Evolutionary conservation across 2,113 vertebrate genomes (phyloP).

Genomic region (Poeciliopsis occidentalis): DNA sequence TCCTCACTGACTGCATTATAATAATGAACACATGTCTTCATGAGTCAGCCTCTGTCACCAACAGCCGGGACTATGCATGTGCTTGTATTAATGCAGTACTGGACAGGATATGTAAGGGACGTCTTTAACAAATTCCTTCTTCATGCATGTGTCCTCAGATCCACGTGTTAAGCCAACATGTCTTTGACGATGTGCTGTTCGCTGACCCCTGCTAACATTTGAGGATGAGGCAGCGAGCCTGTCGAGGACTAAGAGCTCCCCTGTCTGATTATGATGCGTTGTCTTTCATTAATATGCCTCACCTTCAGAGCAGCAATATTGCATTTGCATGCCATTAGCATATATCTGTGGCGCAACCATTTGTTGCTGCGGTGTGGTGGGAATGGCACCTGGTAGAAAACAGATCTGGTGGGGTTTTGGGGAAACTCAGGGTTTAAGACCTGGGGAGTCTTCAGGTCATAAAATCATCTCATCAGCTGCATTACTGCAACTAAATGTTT

Average conservation of each 20-base stretch:
- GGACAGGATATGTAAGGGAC: slow-evolving; percentile 22
- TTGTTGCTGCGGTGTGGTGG: slow-evolving; percentile 28
- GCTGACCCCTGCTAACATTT: slow-evolving; percentile 57
- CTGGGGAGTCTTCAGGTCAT: not conserved
- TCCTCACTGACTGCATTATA: slow-evolving; percentile 67
- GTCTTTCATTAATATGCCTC: slow-evolving; percentile 64
- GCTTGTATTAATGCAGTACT: slow-evolving; percentile 23
- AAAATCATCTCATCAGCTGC: too few relatives aligned
- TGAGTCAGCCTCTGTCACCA: slow-evolving; percentile 59
- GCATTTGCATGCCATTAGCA: slow-evolving; percentile 72
- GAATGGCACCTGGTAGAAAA: slow-evolving; percentile 58
- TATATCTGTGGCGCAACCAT: slow-evolving; percentile 45
- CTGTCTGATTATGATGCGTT: slow-evolving; percentile 48
- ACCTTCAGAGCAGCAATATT: slow-evolving; percentile 60
- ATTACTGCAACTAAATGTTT: too few relatives aligned
- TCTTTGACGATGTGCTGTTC: slow-evolving; percentile 37
- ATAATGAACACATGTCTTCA: slow-evolving; percentile 71
- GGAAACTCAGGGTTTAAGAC: slow-evolving; percentile 1
- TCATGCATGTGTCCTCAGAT: slow-evolving; percentile 20
- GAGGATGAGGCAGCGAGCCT: slow-evolving; percentile 33
- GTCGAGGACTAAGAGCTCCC: slow-evolving; percentile 49
- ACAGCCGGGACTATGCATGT: slow-evolving; percentile 22
- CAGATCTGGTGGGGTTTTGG: slow-evolving; percentile 34
- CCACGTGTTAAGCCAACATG: slow-evolving; percentile 53
- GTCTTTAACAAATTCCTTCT: slow-evolving; percentile 10